These are phyloP conservation scores for Rhynchotus rufescens DNA, from an alignment of 2,797 vertebrate genomes.

Conservation along the genomic window DNA sequence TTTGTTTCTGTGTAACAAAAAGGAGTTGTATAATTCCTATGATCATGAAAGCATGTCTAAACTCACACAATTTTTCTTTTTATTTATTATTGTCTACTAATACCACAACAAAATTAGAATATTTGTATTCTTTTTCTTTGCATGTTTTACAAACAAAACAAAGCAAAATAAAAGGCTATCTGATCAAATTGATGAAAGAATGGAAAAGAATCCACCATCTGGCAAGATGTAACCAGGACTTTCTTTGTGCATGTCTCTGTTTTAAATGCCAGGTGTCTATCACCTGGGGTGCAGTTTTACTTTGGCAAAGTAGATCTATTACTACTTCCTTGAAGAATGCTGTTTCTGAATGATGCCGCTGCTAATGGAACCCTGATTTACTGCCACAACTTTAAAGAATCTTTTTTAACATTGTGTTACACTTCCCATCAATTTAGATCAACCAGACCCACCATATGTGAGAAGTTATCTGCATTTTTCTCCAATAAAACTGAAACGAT, in stretches of 20 bases:
- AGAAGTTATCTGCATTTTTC: conserved; percentile 77
- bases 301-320: conserved; percentile 66
- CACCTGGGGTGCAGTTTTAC: conserved; percentile 59
- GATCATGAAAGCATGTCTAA: background rate
- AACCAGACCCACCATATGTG: conserved; percentile 76
- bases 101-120: background rate
- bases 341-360: conserved; percentile 51
- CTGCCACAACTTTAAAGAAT: conserved; percentile 67
- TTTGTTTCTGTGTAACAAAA: background rate
- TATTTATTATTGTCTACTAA: background rate
- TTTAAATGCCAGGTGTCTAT: conserved; percentile 71
- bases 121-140: background rate
- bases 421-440: conserved; percentile 72
- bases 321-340: conserved; percentile 74
- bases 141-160: background rate
- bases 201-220: conserved; percentile 58
- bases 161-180: background rate
- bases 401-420: conserved; percentile 72
- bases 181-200: conserved; percentile 28
- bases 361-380: conserved; percentile 73
- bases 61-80: background rate
- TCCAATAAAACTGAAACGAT: conserved; percentile 74
- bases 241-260: conserved; percentile 51
- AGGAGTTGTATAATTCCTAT: background rate
- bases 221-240: conserved; percentile 43